A percentile compares a stretch with the other conserved stretches of the same genome.
These are phyloP conservation scores for Geopemphigus sp. DNA, from an alignment of 1,140 invertebrate species.

Conservation along the genomic window DNA sequence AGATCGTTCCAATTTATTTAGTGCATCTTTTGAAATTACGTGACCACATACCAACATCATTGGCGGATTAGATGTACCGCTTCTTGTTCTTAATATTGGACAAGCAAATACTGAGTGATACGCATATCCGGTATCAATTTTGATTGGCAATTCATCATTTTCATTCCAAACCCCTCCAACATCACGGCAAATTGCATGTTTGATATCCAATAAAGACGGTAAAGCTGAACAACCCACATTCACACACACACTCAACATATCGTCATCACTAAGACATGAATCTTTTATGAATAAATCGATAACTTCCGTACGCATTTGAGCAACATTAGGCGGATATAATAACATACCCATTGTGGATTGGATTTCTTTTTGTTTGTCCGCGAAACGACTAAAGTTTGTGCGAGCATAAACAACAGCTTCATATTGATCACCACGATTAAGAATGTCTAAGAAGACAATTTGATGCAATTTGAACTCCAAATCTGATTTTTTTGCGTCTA, in stretches of 20 bases:
- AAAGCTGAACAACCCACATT: constrained; percentile 90
- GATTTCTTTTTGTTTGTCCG: constrained; percentile 72
- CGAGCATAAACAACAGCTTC: constrained; percentile 87
- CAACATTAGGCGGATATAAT: constrained; percentile 69
- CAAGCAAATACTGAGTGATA: constrained; percentile 99
- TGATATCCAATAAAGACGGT: constrained; percentile 89
- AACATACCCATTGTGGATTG: constrained; percentile 87
- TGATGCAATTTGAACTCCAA: constrained; percentile 85
- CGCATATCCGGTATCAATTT: constrained; percentile 84
- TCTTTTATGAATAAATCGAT: constrained; percentile 89
- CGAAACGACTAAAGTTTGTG: constrained; percentile 79
- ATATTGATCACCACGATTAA: constrained; percentile 69
- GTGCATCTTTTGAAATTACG: constrained; percentile 94
- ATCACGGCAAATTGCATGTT: constrained; percentile 95
- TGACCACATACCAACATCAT: constrained; percentile 96
- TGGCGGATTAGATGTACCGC: constrained; percentile 93
- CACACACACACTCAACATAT: constrained; percentile 63
- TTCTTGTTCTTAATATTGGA: constrained; percentile 96
- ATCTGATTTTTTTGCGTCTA: constrained; percentile 69
- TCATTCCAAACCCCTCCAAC: constrained; percentile 91
- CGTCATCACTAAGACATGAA: constrained; percentile 65
- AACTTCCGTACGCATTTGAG: constrained; percentile 72
- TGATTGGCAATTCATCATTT: constrained; percentile 94
- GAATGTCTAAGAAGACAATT: constrained; percentile 70
- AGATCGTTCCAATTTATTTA: constrained; percentile 89